phyloP scores from a whole-genome alignment of 2,888 invertebrate genomes.

The Synergus umbraculus region DNA sequence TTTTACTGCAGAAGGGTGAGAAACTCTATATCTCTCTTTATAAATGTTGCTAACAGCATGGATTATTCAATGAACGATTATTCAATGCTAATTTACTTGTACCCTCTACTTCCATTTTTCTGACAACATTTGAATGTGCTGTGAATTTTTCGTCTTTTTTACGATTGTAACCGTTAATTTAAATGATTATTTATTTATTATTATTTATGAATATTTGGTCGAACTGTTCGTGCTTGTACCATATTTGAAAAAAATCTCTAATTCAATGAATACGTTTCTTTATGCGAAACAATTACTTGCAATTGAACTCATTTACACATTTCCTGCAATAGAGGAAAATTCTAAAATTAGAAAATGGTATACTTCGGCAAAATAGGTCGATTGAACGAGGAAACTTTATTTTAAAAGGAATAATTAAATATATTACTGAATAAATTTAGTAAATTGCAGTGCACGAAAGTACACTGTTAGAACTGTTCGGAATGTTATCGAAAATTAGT shows the following conservation, averaged over 20 bases:
- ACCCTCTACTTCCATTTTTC: not conserved
- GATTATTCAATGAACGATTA: not conserved
- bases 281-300: not conserved
- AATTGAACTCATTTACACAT: not conserved
- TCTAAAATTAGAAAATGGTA: not conserved
- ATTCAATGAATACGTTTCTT: not conserved
- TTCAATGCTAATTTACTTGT: not conserved
- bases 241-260: not conserved
- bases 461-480: too few relatives aligned
- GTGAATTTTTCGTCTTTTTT: not conserved
- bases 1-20: not conserved
- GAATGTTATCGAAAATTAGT: too few relatives aligned
- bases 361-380: not conserved
- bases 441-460: too few relatives aligned
- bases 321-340: not conserved
- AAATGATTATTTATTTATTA: too few relatives aligned
- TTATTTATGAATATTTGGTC: too few relatives aligned
- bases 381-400: not conserved
- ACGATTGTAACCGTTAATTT: not conserved
- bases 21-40: not conserved
- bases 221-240: not conserved
- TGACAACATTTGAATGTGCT: too few relatives aligned
- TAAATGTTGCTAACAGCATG: not conserved
- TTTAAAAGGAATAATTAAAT: not conserved
- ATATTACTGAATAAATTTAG: too few relatives aligned